A percentile compares a stretch with the other conserved stretches of the same genome.
phyloP scores from a whole-genome alignment of 2,113 vertebrate species.

The Pollachius pollachius region DNA sequence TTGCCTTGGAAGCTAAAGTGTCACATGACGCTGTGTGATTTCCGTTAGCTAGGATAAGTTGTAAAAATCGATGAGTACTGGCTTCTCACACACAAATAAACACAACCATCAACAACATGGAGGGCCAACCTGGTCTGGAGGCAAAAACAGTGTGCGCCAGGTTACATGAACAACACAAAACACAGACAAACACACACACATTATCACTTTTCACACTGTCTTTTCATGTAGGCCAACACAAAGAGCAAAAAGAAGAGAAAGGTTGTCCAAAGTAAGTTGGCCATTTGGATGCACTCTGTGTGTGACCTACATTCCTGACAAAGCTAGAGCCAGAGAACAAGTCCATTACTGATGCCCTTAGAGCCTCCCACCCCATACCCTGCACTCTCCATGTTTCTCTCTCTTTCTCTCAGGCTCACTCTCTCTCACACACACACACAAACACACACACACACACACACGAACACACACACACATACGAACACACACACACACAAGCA shows the following conservation, averaged over 20 bases:
- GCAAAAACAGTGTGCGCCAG: neutral
- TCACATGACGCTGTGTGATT: too few relatives aligned
- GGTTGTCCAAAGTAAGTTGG: constrained; percentile 36
- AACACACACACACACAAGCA: neutral
- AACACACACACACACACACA: constrained; percentile 6
- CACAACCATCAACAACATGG: too few relatives aligned
- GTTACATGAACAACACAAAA: neutral
- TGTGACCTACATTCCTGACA: constrained; percentile 69
- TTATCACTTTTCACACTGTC: neutral
- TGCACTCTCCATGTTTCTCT: neutral
- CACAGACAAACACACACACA: neutral
- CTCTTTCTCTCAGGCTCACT: too few relatives aligned
- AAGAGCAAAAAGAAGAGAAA: constrained; percentile 15
- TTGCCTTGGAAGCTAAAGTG: too few relatives aligned
- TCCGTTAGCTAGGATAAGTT: too few relatives aligned
- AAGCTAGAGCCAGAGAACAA: constrained; percentile 27
- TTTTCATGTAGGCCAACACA: neutral
- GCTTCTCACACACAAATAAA: too few relatives aligned
- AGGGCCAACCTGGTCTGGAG: too few relatives aligned
- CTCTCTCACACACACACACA: neutral
- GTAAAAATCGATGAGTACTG: too few relatives aligned
- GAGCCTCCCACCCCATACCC: neutral
- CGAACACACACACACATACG: neutral
- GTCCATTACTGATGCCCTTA: constrained; percentile 34
- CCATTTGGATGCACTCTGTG: constrained; percentile 48